Conservation (phyloP, 2,113 vertebrate genomes). For the Ibidorhyncha struthersii region DNA sequence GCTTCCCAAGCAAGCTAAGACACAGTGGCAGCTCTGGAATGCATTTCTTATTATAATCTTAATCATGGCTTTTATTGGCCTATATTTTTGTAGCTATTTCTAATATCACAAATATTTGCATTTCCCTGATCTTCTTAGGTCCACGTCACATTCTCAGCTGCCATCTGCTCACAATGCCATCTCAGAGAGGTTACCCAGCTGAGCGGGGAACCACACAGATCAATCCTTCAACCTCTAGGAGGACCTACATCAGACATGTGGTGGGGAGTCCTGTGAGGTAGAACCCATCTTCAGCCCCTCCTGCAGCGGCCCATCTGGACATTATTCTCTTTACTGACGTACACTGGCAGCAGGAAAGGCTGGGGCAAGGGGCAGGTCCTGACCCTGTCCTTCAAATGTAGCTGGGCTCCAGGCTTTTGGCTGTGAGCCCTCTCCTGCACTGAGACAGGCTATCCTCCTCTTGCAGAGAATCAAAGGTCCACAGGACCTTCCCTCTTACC, state of each 20-base stretch:
- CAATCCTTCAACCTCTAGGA: neutral
- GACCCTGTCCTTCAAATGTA: neutral
- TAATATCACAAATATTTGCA: conserved; percentile 6
- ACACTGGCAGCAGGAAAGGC: neutral
- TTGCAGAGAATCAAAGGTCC: neutral
- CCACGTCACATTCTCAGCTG: neutral
- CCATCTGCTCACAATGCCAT: neutral
- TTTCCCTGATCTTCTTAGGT: neutral
- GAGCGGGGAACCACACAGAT: neutral
- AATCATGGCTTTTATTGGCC: neutral
- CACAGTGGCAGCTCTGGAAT: conserved; percentile 13
- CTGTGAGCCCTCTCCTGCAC: neutral
- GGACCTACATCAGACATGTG: rapidly evolving
- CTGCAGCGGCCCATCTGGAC: neutral
- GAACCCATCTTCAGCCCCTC: neutral
- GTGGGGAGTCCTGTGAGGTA: neutral
- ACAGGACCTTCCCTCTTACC: rapidly evolving
- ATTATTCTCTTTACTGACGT: neutral
- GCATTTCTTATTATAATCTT: neutral
- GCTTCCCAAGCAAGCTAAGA: conserved; percentile 15
- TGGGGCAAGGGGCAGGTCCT: neutral
- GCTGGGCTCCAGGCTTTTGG: neutral
- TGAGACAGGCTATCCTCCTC: neutral
- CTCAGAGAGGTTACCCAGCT: neutral
- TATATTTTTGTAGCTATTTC: conserved; percentile 32